Conservation (phyloP, 2,888 invertebrate genomes). For the Laspeyria flexula region DNA sequence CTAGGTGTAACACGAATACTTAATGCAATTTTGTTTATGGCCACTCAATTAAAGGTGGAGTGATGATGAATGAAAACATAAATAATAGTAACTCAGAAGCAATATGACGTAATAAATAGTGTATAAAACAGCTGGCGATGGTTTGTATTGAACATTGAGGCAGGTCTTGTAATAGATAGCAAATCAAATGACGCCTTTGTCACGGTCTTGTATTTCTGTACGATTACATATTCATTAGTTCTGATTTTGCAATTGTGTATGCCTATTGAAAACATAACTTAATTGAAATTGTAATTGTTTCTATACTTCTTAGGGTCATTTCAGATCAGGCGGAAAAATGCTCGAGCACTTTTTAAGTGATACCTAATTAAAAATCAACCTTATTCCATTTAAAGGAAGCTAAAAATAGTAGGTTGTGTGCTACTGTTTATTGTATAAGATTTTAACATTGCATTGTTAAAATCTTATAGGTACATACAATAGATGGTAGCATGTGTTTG, state of each 20-base stretch:
- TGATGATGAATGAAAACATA: background rate
- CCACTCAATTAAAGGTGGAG: background rate
- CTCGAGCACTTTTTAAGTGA: too few species aligned
- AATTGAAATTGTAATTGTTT: too few species aligned
- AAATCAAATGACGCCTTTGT: background rate
- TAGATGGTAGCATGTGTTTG: too few species aligned
- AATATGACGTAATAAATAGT: background rate
- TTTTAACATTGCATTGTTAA: too few species aligned
- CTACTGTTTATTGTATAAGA: too few species aligned
- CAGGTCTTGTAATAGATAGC: background rate
- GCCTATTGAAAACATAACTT: background rate
- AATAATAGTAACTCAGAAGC: background rate
- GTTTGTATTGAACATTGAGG: background rate
- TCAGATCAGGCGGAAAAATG: too few species aligned
- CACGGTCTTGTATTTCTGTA: background rate
- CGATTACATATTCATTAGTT: background rate
- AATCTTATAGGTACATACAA: too few species aligned
- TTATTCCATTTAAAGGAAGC: too few species aligned
- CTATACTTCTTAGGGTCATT: too few species aligned
- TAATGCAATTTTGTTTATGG: background rate
- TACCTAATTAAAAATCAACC: too few species aligned
- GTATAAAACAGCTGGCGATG: background rate
- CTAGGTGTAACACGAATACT: background rate
- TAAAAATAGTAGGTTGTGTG: too few species aligned
- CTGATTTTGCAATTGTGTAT: background rate